Conservation (phyloP, 2,888 invertebrate species). For the Sinopyrophorus schimmeli region DNA sequence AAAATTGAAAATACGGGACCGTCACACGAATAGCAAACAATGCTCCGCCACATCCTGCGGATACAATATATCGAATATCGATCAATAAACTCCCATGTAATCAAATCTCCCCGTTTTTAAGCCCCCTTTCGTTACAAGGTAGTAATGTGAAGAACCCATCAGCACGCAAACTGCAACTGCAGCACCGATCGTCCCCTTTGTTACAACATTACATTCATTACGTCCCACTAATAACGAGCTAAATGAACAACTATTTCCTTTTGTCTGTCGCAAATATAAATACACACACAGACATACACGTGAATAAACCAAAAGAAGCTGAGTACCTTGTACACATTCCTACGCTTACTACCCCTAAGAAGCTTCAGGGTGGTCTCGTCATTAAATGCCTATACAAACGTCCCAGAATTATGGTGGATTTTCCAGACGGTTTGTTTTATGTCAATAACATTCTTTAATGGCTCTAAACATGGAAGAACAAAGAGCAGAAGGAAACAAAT, state of each 20-base stretch:
- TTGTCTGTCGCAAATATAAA: no score
- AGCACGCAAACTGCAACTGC: slow-evolving; percentile 14
- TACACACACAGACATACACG: no score
- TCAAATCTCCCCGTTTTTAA: slow-evolving; percentile 12
- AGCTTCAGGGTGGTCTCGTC: no score
- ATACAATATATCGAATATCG: slow-evolving; percentile 46
- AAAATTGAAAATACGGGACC: slow-evolving; percentile 6
- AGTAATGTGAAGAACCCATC: slow-evolving; percentile 8
- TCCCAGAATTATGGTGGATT: no score
- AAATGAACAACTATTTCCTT: slow-evolving; percentile 8
- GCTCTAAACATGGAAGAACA: no score
- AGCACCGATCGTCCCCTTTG: slow-evolving; percentile 12
- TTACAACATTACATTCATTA: slow-evolving; percentile 24
- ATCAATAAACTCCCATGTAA: slow-evolving; percentile 21
- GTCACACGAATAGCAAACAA: slow-evolving; percentile 35
- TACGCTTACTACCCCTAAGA: no score
- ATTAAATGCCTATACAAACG: no score
- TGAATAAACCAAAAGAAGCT: no score
- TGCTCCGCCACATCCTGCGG: slow-evolving; percentile 45
- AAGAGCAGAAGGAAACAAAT: no score
- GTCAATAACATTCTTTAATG: no score
- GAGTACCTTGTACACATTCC: no score
- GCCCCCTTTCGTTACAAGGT: slow-evolving; percentile 7
- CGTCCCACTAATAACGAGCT: slow-evolving; percentile 12
- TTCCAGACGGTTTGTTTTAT: no score